Conservation (phyloP, 2,888 invertebrate genomes). For the Ormyrus thymus region DNA sequence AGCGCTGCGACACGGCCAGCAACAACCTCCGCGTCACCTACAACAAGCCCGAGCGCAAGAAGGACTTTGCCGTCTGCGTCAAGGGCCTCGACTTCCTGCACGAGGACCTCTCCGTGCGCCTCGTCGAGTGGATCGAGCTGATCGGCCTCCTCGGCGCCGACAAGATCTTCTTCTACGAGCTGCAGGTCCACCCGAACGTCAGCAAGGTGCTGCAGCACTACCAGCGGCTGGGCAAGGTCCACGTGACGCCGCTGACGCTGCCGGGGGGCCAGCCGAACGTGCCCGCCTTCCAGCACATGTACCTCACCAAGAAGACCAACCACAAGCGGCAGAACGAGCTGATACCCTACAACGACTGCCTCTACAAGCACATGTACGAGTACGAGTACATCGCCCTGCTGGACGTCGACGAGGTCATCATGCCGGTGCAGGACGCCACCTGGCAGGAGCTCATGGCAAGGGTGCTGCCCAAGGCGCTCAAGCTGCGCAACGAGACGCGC, state of each 20-base stretch:
- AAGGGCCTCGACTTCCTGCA: constrained; percentile 95
- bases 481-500: constrained; percentile 81
- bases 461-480: constrained; percentile 82
- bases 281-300: constrained; percentile 91
- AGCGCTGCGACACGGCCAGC: constrained; percentile 88
- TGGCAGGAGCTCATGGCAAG: constrained; percentile 89
- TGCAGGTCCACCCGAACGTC: constrained; percentile 92
- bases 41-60: constrained; percentile 85
- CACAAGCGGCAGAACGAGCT: constrained; percentile 96
- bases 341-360: constrained; percentile 96
- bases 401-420: constrained; percentile 96
- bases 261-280: constrained; percentile 94
- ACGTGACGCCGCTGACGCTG: constrained; percentile 87
- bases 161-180: constrained; percentile 92
- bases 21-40: constrained; percentile 90
- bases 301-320: constrained; percentile 91
- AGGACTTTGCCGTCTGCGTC: constrained; percentile 93
- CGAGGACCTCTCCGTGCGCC: constrained; percentile 90
- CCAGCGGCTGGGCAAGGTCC: constrained; percentile 80
- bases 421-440: constrained; percentile 85
- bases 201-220: constrained; percentile 86
- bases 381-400: constrained; percentile 93
- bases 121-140: constrained; percentile 96
- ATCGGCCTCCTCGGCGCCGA: constrained; percentile 91
- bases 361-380: constrained; percentile 93